Percentiles rank a stretch among this genome's conserved stretches.
These are phyloP conservation scores for Lasioglossum albipes DNA, from an alignment of 1,140 invertebrate genomes.

Conservation along the genomic window DNA sequence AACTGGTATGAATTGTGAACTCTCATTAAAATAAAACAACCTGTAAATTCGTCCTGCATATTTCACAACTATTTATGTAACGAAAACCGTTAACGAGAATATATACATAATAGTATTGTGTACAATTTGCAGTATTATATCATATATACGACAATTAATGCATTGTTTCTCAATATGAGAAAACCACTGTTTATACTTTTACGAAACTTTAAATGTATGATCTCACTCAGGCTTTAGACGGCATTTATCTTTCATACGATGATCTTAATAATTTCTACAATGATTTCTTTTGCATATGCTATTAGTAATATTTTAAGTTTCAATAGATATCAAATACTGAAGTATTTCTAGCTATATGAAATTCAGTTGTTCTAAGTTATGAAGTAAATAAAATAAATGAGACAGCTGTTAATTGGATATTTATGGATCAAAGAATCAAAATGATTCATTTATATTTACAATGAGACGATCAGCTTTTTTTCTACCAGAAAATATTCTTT, in stretches of 20 bases:
- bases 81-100: constrained; percentile 20
- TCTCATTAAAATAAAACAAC: constrained; percentile 41
- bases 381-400: constrained; percentile 63
- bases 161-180: constrained; percentile 77
- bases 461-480: neutral
- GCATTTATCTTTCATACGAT: constrained; percentile 56
- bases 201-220: constrained; percentile 56
- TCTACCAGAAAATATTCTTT: constrained; percentile 9
- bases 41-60: constrained; percentile 44
- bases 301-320: constrained; percentile 48
- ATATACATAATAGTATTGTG: constrained; percentile 29
- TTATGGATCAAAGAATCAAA: constrained; percentile 8
- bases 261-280: constrained; percentile 58
- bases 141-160: constrained; percentile 49
- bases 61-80: constrained; percentile 49
- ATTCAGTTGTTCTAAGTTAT: constrained; percentile 60
- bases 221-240: constrained; percentile 66
- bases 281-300: constrained; percentile 40
- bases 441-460: constrained; percentile 16
- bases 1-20: neutral
- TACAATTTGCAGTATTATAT: constrained; percentile 45
- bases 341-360: constrained; percentile 68
- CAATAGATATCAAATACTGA: constrained; percentile 64
- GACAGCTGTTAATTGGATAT: constrained; percentile 56
- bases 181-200: constrained; percentile 63